These are phyloP conservation scores for Pantherophis vulpinus DNA, from an alignment of 2,797 vertebrate genomes.

Conservation along the genomic window DNA sequence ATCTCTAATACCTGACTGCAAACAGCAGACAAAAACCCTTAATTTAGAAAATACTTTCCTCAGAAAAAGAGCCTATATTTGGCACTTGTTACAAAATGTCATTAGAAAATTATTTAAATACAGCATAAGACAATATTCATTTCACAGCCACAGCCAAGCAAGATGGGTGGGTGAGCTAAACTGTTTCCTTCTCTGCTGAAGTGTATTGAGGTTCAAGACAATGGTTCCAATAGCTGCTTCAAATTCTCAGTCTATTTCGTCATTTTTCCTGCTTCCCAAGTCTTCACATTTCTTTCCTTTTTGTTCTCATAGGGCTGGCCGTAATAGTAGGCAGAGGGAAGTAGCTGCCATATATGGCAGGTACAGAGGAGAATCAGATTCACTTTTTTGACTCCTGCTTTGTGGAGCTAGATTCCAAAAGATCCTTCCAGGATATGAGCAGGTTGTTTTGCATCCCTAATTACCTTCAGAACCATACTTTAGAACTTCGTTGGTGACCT, in stretches of 20 bases:
- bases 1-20: constrained; percentile 22
- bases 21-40: not conserved
- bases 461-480: not conserved
- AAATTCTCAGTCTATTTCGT: constrained; percentile 1
- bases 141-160: constrained; percentile 13
- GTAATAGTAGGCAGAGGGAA: not conserved
- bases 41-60: not conserved
- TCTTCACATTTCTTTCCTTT: not conserved
- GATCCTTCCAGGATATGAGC: not conserved
- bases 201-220: not conserved
- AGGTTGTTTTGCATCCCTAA: not conserved
- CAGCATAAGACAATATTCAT: not conserved
- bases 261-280: not conserved
- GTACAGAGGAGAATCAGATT: not conserved
- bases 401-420: not conserved
- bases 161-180: not conserved
- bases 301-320: not conserved
- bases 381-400: not conserved
- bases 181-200: not conserved
- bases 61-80: rapidly evolving
- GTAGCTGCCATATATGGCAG: not conserved
- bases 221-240: not conserved
- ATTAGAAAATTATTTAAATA: constrained; percentile 22
- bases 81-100: constrained; percentile 24
- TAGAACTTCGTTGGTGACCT: not conserved